These are phyloP conservation scores for Grapholita molesta DNA, from an alignment of 1,140 invertebrate genomes.

Conservation along the genomic window DNA sequence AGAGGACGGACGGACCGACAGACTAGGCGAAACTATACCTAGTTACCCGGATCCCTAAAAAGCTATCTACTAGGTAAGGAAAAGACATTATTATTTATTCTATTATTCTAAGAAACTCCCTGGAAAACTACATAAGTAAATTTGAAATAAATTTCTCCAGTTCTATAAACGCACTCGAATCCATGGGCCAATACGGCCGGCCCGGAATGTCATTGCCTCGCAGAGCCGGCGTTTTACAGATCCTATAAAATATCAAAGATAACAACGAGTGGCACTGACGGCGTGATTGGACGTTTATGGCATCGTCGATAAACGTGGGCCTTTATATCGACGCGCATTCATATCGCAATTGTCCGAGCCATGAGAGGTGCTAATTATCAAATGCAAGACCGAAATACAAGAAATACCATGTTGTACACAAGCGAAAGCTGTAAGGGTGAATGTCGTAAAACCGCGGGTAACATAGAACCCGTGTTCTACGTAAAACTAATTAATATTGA, in stretches of 20 bases:
- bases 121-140: too few species aligned
- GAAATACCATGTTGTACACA: neutral
- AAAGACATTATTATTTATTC: too few species aligned
- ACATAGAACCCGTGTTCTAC: neutral
- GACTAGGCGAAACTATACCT: too few species aligned
- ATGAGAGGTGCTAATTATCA: constrained; percentile 73
- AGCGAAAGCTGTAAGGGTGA: neutral
- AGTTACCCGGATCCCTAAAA: too few species aligned
- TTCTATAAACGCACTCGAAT: neutral
- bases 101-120: too few species aligned
- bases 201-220: constrained; percentile 68
- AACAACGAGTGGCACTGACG: constrained; percentile 64
- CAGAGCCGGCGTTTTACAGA: constrained; percentile 73
- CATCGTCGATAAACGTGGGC: constrained; percentile 58
- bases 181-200: constrained; percentile 19
- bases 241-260: constrained; percentile 76
- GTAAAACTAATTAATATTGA: too few species aligned
- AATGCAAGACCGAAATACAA: constrained; percentile 62
- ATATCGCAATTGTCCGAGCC: constrained; percentile 54
- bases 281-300: constrained; percentile 68
- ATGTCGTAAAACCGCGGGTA: neutral
- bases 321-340: constrained; percentile 40
- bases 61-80: too few species aligned
- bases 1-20: too few species aligned
- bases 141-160: neutral